Evolutionary conservation across 1,140 invertebrate genomes (phyloP).

Genomic region (Apis florea): DNA sequence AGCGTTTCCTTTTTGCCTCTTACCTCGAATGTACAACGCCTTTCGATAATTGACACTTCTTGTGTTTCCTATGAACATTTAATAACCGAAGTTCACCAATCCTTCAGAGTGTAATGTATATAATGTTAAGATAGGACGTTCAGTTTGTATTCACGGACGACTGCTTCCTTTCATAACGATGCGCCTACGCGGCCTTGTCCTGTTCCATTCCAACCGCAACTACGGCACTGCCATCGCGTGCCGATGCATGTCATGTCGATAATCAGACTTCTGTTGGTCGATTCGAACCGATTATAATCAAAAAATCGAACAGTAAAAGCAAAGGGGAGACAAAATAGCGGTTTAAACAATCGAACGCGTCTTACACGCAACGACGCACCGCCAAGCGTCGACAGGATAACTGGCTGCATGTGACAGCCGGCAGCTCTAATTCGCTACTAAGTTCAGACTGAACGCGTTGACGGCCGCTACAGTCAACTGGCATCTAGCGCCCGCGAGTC

Average conservation of each 20-base stretch:
- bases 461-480: background rate
- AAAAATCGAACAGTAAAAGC: background rate
- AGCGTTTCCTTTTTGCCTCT: background rate
- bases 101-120: background rate
- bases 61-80: background rate
- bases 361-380: slow-evolving; percentile 19
- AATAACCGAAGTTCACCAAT: background rate
- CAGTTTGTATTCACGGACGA: background rate
- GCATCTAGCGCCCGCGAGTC: background rate
- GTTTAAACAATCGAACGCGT: background rate
- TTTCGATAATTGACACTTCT: background rate
- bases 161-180: slow-evolving; percentile 37
- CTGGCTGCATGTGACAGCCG: slow-evolving; percentile 59
- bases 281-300: no score
- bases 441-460: slow-evolving; percentile 11
- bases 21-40: no score
- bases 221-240: slow-evolving; percentile 30
- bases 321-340: background rate
- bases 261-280: slow-evolving; percentile 1
- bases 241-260: slow-evolving; percentile 19
- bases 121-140: background rate
- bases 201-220: slow-evolving; percentile 1
- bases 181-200: slow-evolving; percentile 22
- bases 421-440: slow-evolving; percentile 24
- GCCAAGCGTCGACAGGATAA: slow-evolving; percentile 35